A percentile compares a stretch with the other conserved stretches of the same genome.
Conservation (phyloP, 2,797 vertebrate species). For the Chelidonichthys spinosus region DNA sequence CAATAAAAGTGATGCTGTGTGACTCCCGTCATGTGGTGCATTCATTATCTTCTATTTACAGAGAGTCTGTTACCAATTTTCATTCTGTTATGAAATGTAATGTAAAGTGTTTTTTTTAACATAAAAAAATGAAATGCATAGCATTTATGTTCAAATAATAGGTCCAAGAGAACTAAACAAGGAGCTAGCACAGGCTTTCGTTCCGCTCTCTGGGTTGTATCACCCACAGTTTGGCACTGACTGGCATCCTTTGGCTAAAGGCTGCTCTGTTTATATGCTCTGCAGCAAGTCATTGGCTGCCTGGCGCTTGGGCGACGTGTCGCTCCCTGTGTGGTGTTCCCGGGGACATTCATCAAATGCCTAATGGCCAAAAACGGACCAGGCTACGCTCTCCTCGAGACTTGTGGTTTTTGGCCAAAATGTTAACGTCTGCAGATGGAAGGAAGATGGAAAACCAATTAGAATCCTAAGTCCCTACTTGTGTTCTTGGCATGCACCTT, state of each 20-base stretch:
- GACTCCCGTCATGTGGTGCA: too few species aligned
- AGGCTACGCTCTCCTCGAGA: conserved; percentile 50
- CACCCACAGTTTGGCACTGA: conserved; percentile 52
- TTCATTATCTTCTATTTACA: too few species aligned
- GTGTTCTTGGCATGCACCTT: conserved; percentile 46
- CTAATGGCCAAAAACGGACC: conserved; percentile 73
- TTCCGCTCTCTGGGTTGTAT: conserved; percentile 31
- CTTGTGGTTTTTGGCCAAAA: conserved; percentile 53
- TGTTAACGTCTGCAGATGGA: conserved; percentile 65
- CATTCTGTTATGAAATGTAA: too few species aligned
- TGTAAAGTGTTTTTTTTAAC: neutral
- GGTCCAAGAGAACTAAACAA: conserved; percentile 15
- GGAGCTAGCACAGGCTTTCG: conserved; percentile 25
- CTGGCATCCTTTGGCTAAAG: conserved; percentile 59
- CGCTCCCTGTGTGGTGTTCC: conserved; percentile 55
- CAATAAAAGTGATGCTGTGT: too few species aligned
- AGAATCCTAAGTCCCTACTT: conserved; percentile 63
- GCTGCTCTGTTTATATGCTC: conserved; percentile 71
- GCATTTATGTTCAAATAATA: conserved; percentile 20
- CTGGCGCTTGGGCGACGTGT: conserved; percentile 54
- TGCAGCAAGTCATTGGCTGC: conserved; percentile 55
- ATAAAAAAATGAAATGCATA: neutral
- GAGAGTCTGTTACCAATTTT: too few species aligned
- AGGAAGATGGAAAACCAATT: conserved; percentile 54
- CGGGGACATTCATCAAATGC: conserved; percentile 69